Conservation (phyloP, 2,113 vertebrate genomes). For the Parus major region DNA sequence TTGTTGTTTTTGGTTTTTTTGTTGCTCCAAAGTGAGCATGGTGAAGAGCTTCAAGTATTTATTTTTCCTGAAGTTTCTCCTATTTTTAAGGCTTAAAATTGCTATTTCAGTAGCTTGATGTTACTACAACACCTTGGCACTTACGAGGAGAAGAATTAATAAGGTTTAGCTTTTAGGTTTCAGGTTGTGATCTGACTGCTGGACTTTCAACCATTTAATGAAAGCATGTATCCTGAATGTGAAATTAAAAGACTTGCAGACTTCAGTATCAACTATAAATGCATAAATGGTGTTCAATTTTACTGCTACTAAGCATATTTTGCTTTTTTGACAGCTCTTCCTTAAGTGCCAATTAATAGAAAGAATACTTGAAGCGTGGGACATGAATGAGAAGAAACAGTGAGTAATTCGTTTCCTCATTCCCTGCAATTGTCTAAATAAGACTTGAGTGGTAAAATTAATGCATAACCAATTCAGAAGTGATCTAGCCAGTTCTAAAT, state of each 20-base stretch:
- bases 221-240: not conserved
- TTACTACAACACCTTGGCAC: not conserved
- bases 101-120: not conserved
- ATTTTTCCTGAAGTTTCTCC: not conserved
- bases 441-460: not conserved
- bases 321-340: constrained; percentile 83
- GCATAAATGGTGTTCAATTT: not conserved
- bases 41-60: not conserved
- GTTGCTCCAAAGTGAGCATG: not conserved
- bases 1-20: not conserved
- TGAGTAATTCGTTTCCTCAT: constrained; percentile 75
- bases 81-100: not conserved
- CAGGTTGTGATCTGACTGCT: not conserved
- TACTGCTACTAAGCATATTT: not conserved
- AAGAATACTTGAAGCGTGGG: constrained; percentile 96
- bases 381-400: constrained; percentile 96
- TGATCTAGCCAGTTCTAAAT: not conserved
- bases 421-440: not conserved
- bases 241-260: not conserved
- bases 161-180: not conserved
- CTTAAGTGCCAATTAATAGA: constrained; percentile 96
- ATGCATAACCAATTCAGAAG: not conserved
- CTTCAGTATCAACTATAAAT: not conserved
- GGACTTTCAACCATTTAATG: not conserved
- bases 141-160: not conserved